phyloP scores from a whole-genome alignment of 2,113 vertebrate species.

The Corythaeola cristata region DNA sequence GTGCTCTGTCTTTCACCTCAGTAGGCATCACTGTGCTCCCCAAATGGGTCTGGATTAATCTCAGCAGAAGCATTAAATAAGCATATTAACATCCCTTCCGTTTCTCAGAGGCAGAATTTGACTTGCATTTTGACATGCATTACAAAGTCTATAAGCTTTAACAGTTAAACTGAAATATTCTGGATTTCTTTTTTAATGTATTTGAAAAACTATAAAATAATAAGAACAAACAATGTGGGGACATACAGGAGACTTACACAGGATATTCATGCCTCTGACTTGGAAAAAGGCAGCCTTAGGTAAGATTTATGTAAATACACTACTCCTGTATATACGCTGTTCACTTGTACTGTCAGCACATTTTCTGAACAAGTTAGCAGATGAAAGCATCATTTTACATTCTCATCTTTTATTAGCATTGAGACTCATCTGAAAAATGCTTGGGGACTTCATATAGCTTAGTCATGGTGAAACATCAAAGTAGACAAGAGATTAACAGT shows the following conservation, averaged over 20 bases:
- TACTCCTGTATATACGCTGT: background rate
- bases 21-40: background rate
- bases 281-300: background rate
- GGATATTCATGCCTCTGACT: background rate
- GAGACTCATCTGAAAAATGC: constrained; percentile 26
- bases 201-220: background rate
- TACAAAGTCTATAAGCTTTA: background rate
- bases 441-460: constrained; percentile 33
- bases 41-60: background rate
- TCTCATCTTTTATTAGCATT: constrained; percentile 5
- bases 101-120: background rate
- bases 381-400: background rate
- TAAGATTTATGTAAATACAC: background rate
- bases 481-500: constrained; percentile 27
- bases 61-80: background rate
- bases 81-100: background rate
- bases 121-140: background rate
- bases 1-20: background rate
- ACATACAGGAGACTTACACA: background rate
- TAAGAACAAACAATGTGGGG: background rate
- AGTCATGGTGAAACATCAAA: constrained; percentile 60
- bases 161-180: background rate
- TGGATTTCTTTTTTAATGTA: background rate
- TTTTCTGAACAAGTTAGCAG: constrained; percentile 9
- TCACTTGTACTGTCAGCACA: background rate